A percentile compares a stretch with the other conserved stretches of the same genome.
These are phyloP conservation scores for Gymnocypris eckloni DNA, from an alignment of 2,797 vertebrate species.

Conservation along the genomic window DNA sequence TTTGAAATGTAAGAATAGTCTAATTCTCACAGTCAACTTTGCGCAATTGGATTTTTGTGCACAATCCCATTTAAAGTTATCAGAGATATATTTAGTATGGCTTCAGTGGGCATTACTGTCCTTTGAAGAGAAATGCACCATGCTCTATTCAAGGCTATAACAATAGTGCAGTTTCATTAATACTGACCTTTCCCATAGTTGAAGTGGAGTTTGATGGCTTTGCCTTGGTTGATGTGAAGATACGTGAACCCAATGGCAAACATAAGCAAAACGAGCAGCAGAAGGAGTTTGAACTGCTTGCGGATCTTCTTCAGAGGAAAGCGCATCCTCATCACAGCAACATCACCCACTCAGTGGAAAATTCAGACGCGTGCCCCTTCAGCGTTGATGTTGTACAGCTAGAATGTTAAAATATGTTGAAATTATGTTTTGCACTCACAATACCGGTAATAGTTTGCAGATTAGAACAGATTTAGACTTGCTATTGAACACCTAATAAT, in stretches of 20 bases:
- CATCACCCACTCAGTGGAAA: slow-evolving; percentile 66
- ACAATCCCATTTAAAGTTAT: background rate
- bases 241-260: slow-evolving; percentile 86
- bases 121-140: background rate
- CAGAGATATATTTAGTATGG: background rate
- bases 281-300: slow-evolving; percentile 86
- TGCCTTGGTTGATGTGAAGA: slow-evolving; percentile 85
- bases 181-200: slow-evolving; percentile 77
- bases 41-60: background rate
- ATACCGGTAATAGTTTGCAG: background rate
- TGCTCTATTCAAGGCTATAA: background rate
- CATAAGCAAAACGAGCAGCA: slow-evolving; percentile 82
- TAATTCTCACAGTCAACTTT: background rate
- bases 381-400: slow-evolving; percentile 40
- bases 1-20: slow-evolving; percentile 11
- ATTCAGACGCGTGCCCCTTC: slow-evolving; percentile 46
- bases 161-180: background rate
- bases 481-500: background rate
- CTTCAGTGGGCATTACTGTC: background rate
- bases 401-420: background rate
- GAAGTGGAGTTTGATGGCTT: slow-evolving; percentile 81
- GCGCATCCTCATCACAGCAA: slow-evolving; percentile 79
- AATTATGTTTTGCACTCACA: background rate
- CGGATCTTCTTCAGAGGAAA: slow-evolving; percentile 88
- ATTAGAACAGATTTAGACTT: background rate